Conservation (phyloP, 2,888 invertebrate genomes). For the Drosophila yooni region DNA sequence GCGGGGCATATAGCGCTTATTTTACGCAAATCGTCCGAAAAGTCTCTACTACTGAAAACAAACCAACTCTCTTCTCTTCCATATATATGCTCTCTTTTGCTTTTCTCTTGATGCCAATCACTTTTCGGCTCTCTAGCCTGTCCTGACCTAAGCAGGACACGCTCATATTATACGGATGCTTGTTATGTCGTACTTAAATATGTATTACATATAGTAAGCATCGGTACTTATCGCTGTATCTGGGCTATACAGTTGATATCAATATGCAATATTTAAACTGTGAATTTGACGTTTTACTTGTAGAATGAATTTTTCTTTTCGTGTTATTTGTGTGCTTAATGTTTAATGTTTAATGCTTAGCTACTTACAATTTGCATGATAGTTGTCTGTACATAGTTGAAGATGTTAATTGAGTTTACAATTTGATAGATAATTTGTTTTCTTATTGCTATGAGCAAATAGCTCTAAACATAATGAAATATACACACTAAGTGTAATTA, state of each 20-base stretch:
- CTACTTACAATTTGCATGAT: conserved; percentile 48
- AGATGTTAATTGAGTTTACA: conserved; percentile 67
- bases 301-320: conserved; percentile 53
- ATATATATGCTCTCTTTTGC: conserved; percentile 30
- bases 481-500: conserved; percentile 43
- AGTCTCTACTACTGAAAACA: conserved; percentile 76
- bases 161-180: conserved; percentile 8
- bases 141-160: conserved; percentile 27
- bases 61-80: conserved; percentile 20
- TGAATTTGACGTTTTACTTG: conserved; percentile 52
- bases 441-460: conserved; percentile 16
- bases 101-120: conserved; percentile 32
- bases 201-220: conserved; percentile 11
- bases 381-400: conserved; percentile 63
- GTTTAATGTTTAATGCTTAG: conserved; percentile 53
- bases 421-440: conserved; percentile 36
- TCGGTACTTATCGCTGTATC: conserved; percentile 19
- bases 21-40: conserved; percentile 82
- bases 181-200: conserved; percentile 26
- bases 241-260: conserved; percentile 30
- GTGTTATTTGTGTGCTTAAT: conserved; percentile 72
- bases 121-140: conserved; percentile 11
- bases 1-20: conserved; percentile 83
- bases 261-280: conserved; percentile 72
- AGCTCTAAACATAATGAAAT: conserved; percentile 27